Base-by-base conservation (phyloP, 2,113 vertebrate genomes). In the Corythaixoides concolor region DNA sequence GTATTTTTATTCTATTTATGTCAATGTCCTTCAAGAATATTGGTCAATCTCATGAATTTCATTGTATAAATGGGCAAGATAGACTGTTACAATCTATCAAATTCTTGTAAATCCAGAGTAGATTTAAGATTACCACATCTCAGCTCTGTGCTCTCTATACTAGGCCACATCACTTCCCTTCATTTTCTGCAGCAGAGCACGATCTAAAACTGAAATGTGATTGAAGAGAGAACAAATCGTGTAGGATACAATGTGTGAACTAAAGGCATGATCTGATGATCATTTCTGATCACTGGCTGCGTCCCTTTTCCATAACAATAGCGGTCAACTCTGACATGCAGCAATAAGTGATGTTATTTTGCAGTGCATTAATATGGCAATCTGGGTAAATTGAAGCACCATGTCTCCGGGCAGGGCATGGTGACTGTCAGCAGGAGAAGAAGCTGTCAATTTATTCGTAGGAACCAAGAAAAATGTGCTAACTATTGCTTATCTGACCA, bases 231-330 rank as follows among this genome's bases (percentile, higher is more conserved):
- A 91, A 39, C 22, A 76, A 84, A 41, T 13, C 50, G 27, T 4
- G 7, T 26, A 19, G n/a, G 15, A 22, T 79, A 41, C 15, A 63
- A n/a, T 3, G 14, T 8, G 21, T 43, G 33, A 90, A 35, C 33
- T 30, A 63, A 47, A 30, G 19, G 4, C 11, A 43, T 4, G 19
- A 14, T 62, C 0, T 0, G 14, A 11, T 66, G 26, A 76, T 53
- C 4, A 49, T 33, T 75, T 89, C 67, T 52, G 18, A 33, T 84
- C 16, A 73, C 60, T 8, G 49, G 20, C 15, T 47, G 4, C 35
- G 58, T 52, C 5, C 3, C 15, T 50, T 83, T 95, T 63, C 50
- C 35, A 8, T 43, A 73, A 41, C 13, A 64, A 43, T 7, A 80
- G 23, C 8, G 11, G 19, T 17, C 8, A 83, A 49, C 9, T 28